phyloP scores from a whole-genome alignment of 1,140 invertebrate species.

The Drosophila setifemur region DNA sequence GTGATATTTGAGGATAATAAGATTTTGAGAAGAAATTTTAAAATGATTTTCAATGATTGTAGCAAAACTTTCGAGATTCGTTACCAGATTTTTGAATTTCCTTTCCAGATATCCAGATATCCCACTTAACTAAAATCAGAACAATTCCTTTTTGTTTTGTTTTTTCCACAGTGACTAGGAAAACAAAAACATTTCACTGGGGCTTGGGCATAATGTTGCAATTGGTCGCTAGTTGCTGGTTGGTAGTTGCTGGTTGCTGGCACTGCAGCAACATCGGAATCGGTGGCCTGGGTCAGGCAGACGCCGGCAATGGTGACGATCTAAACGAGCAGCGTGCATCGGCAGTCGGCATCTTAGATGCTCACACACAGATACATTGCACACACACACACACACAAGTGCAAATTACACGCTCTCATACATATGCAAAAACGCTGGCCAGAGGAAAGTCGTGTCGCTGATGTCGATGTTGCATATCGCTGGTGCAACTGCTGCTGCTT shows the following conservation, averaged over 20 bases:
- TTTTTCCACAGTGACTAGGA: constrained; percentile 17
- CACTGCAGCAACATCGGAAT: background rate
- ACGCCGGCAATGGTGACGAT: constrained; percentile 71
- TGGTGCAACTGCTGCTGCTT: constrained; percentile 27
- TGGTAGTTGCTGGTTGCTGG: constrained; percentile 16
- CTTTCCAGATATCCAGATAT: too few species aligned
- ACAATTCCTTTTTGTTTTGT: background rate
- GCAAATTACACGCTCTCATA: constrained; percentile 71
- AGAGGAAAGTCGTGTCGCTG: constrained; percentile 59
- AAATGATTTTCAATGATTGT: too few species aligned
- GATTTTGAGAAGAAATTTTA: too few species aligned
- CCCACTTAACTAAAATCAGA: too few species aligned
- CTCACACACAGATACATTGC: constrained; percentile 45
- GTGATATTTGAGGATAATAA: background rate
- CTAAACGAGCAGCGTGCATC: constrained; percentile 63
- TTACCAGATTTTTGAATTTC: too few species aligned
- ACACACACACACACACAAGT: constrained; percentile 46
- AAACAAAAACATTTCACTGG: constrained; percentile 44
- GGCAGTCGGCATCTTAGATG: constrained; percentile 74
- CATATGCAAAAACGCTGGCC: constrained; percentile 58
- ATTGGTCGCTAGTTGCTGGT: constrained; percentile 7
- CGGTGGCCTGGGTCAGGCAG: constrained; percentile 31
- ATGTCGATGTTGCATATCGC: constrained; percentile 41
- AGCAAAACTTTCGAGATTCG: too few species aligned
- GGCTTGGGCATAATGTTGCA: constrained; percentile 28